A percentile compares a stretch with the other conserved stretches of the same genome.
phyloP scores from a whole-genome alignment of 2,797 vertebrate species.

The Lates japonicus region DNA sequence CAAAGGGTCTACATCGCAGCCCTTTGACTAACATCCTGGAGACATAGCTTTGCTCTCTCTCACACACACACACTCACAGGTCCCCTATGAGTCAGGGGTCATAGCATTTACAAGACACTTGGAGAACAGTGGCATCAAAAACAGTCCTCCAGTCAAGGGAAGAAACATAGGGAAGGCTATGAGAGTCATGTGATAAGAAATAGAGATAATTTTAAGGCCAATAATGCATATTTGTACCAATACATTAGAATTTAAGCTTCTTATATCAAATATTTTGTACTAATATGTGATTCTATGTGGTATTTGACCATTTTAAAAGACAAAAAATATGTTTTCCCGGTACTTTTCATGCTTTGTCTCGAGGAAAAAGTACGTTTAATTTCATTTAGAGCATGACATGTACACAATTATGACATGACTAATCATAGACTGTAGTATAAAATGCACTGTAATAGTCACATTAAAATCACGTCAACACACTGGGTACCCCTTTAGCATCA shows the following conservation, averaged over 20 bases:
- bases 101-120: constrained; percentile 59
- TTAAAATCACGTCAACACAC: background rate
- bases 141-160: constrained; percentile 33
- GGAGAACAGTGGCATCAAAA: constrained; percentile 53
- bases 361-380: background rate
- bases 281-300: background rate
- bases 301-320: background rate
- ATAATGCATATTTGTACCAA: background rate
- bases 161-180: background rate
- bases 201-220: background rate
- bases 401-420: background rate
- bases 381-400: background rate
- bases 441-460: background rate
- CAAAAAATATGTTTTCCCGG: background rate
- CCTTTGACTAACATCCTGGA: constrained; percentile 63
- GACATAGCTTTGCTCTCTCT: constrained; percentile 49
- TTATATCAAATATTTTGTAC: background rate
- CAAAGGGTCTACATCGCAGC: constrained; percentile 57
- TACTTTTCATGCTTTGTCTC: background rate
- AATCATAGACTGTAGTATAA: background rate
- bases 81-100: constrained; percentile 64
- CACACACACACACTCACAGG: constrained; percentile 25
- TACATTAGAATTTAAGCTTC: background rate
- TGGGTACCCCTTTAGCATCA: too few relatives aligned
- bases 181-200: background rate